These are phyloP conservation scores for Sylvicapra grimmia DNA, from an alignment of 2,113 vertebrate genomes.

Conservation along the genomic window DNA sequence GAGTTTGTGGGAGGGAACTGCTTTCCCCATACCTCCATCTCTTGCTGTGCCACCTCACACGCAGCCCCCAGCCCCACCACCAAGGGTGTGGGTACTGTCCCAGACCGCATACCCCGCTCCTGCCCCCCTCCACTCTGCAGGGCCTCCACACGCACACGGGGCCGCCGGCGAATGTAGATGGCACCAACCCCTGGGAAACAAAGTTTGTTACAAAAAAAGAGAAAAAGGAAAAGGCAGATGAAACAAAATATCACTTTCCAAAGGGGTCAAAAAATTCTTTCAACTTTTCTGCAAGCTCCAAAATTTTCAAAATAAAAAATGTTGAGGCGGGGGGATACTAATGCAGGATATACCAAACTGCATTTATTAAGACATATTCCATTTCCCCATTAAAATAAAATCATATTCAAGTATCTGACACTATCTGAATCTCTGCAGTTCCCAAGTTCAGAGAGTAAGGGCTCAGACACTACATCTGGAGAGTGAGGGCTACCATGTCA, in stretches of 20 bases:
- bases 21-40: conserved; percentile 87
- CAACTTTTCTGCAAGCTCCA: background rate
- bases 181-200: conserved; percentile 89
- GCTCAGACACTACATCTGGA: background rate
- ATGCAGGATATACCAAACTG: background rate
- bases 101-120: conserved; percentile 95
- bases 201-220: conserved; percentile 46
- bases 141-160: conserved; percentile 91
- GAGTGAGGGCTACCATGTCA: background rate
- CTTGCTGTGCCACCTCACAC: conserved; percentile 90
- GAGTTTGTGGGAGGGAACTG: background rate
- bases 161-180: conserved; percentile 91
- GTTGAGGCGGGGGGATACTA: background rate
- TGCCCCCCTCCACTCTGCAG: conserved; percentile 95
- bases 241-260: conserved; percentile 36
- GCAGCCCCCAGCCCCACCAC: conserved; percentile 93
- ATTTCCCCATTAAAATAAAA: background rate
- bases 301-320: conserved; percentile 24
- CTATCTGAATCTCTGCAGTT: background rate
- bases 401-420: background rate
- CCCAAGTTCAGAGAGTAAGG: background rate
- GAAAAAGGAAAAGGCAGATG: background rate
- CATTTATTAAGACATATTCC: background rate
- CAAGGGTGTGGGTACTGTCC: conserved; percentile 95
- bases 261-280: conserved; percentile 24